These are phyloP conservation scores for Gila robusta DNA, from an alignment of 2,797 vertebrate species.

Conservation along the genomic window DNA sequence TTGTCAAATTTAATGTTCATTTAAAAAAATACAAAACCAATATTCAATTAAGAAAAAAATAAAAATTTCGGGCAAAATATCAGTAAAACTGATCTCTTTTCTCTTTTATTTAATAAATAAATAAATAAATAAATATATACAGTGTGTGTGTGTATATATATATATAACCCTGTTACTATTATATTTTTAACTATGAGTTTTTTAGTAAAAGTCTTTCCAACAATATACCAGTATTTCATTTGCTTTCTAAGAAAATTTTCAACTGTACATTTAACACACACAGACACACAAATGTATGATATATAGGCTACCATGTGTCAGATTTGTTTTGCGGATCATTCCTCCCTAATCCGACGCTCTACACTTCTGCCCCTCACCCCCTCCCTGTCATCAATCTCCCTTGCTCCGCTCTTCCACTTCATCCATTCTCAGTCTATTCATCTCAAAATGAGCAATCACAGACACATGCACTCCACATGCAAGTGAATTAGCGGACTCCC, in stretches of 20 bases:
- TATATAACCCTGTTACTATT: neutral
- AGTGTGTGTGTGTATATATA: neutral
- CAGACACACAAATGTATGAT: neutral
- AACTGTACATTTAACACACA: constrained; percentile 4
- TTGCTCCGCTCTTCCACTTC: constrained; percentile 34
- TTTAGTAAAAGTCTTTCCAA: neutral
- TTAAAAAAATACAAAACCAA: neutral
- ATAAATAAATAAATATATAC: too few species aligned
- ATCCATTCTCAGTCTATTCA: constrained; percentile 51
- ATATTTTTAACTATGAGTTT: too few species aligned
- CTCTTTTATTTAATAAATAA: too few species aligned
- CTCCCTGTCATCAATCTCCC: constrained; percentile 39
- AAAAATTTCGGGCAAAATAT: too few species aligned
- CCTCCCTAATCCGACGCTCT: constrained; percentile 32
- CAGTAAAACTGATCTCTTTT: too few species aligned
- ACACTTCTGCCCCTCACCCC: constrained; percentile 34
- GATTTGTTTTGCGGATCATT: constrained; percentile 38
- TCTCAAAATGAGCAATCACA: constrained; percentile 43
- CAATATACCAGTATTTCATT: neutral
- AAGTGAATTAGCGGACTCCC: constrained; percentile 49
- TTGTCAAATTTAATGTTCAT: neutral
- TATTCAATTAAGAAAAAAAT: neutral
- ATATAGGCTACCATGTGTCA: constrained; percentile 31
- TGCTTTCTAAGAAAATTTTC: neutral
- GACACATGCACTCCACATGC: constrained; percentile 29